Evolutionary conservation across 2,797 vertebrate genomes (phyloP), one percentile per base, ranked within the genome.

Genomic region (Thamnophis elegans): DNA sequence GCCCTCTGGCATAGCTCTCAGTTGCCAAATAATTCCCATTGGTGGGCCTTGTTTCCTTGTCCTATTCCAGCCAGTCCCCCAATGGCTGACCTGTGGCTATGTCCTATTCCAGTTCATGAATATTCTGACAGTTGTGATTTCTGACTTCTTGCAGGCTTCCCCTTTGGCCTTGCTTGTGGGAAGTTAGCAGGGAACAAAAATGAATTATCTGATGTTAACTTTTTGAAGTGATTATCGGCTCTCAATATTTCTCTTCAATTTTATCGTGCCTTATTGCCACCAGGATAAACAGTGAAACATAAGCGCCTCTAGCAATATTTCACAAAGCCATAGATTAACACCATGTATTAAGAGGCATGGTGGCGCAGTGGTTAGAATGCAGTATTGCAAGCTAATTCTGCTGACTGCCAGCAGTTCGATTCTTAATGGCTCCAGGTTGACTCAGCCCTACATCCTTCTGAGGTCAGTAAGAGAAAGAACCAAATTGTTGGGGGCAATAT

Each of bases 201-300:
- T 82, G 89, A 90, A 42, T 90, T 58, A 4, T 36, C n/a, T 36
- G 5, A 16, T 22, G 3, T 90, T 54, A 59, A 59, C 53, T 58
- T 32, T 25, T 56, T 51, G 4, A 32, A 13, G 16, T 65, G 1
- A 8, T 36, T n/a, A 85, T 25, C 28, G 13, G 0, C 32, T 8
- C 22, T 55, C 32, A 25, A 10, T 47, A 26, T 68, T 87, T 87
- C n/a, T 13, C 32, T 13, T 89, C 14, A 53, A 68, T 89, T 14
- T 56, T 26, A 65, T 22, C 51, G 53, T 22, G 5, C 20, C 36
- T 54, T 1, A 82, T 42, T 91, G 5, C 4, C 16, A 56, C 55
- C 85, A 87, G 91, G 65, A 78, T 95, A 92, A 93, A 73, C 86
- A 53, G 85, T 78, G 6, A 18, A 42, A 89, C 88, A 91, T 73